Conservation (phyloP, 2,888 invertebrate species). For the Entomobrya proxima region DNA sequence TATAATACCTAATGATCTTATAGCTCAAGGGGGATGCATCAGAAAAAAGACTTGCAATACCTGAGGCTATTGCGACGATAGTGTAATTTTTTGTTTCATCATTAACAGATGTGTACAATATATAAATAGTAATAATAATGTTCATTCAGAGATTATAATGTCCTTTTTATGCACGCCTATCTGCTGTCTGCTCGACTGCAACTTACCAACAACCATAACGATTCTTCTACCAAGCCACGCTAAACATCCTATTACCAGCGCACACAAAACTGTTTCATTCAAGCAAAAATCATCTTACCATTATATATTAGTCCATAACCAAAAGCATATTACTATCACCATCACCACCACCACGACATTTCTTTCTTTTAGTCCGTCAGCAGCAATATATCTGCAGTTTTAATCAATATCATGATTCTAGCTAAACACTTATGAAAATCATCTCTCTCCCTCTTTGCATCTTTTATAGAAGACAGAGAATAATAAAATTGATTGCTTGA, state of each 20-base stretch:
- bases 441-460: slow-evolving; percentile 7
- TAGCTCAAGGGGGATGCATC: slow-evolving; percentile 30
- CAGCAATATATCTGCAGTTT: slow-evolving; percentile 40
- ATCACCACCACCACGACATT: not conserved
- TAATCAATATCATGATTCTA: slow-evolving; percentile 57
- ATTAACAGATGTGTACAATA: slow-evolving; percentile 25
- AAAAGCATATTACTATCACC: not conserved
- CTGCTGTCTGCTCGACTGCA: slow-evolving; percentile 13
- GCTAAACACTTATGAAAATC: slow-evolving; percentile 50
- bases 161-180: slow-evolving; percentile 19
- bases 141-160: slow-evolving; percentile 13
- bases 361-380: not conserved
- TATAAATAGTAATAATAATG: not conserved
- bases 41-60: slow-evolving; percentile 20
- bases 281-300: not conserved
- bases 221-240: not conserved
- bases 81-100: slow-evolving; percentile 38
- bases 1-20: not conserved
- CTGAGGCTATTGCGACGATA: slow-evolving; percentile 30
- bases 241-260: not conserved
- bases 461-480: not conserved
- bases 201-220: not conserved
- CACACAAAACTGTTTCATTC: not conserved
- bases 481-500: slow-evolving; percentile 33
- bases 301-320: not conserved